Conservation (phyloP, 2,888 invertebrate species). For the Sphaerophoria taeniata region DNA sequence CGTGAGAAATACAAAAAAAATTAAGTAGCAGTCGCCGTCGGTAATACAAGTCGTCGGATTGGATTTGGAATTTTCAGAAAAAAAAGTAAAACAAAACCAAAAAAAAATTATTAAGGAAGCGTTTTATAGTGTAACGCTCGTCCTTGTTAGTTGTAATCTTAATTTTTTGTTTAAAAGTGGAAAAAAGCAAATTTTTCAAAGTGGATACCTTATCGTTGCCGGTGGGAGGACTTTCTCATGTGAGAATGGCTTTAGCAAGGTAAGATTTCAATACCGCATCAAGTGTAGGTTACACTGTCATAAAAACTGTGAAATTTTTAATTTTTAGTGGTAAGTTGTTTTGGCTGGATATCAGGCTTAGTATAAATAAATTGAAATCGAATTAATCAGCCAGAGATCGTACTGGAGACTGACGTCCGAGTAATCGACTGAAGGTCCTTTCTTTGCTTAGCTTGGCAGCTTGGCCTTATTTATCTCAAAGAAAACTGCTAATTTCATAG, state of each 20-base stretch:
- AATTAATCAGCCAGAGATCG: too few relatives aligned
- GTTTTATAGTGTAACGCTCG: neutral
- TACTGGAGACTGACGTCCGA: too few relatives aligned
- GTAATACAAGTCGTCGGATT: neutral
- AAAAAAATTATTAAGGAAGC: neutral
- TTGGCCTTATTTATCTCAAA: too few relatives aligned
- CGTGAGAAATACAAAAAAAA: neutral
- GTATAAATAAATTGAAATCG: too few relatives aligned
- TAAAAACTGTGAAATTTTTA: too few relatives aligned
- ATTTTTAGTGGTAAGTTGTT: too few relatives aligned
- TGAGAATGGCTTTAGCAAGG: slow-evolving; percentile 88
- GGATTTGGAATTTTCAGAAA: neutral
- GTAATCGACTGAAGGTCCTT: too few relatives aligned
- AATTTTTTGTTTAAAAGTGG: slow-evolving; percentile 28
- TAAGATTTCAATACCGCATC: slow-evolving; percentile 82
- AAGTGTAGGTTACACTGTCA: too few relatives aligned
- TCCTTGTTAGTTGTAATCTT: slow-evolving; percentile 2
- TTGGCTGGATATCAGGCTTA: too few relatives aligned
- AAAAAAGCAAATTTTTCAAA: slow-evolving; percentile 79
- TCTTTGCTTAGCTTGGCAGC: too few relatives aligned
- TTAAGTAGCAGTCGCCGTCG: neutral
- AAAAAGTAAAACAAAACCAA: neutral
- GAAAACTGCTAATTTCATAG: too few relatives aligned
- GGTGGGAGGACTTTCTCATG: slow-evolving; percentile 85
- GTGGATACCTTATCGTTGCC: slow-evolving; percentile 85